These are phyloP conservation scores for Chouioia cunea DNA, from an alignment of 2,888 invertebrate genomes.

Conservation along the genomic window DNA sequence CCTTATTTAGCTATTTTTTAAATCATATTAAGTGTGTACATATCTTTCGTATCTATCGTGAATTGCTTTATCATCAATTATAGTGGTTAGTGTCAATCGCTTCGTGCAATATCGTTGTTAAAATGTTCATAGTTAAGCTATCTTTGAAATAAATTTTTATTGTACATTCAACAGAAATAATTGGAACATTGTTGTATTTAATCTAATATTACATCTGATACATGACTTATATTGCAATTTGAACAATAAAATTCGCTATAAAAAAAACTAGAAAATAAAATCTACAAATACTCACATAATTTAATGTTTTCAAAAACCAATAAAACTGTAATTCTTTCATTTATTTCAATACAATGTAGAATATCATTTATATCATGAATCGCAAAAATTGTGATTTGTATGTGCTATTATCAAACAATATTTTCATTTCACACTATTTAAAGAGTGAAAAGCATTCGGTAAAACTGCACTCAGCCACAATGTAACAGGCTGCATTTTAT, in stretches of 20 bases:
- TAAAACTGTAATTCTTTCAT: conserved; percentile 8
- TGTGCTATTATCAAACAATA: conserved; percentile 46
- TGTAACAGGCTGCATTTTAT: conserved; percentile 52
- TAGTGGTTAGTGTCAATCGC: conserved; percentile 27
- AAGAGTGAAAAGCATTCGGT: conserved; percentile 49
- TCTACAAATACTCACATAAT: not conserved
- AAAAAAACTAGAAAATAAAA: too few species aligned
- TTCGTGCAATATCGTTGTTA: conserved; percentile 27
- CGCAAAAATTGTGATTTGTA: conserved; percentile 50
- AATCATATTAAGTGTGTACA: conserved; percentile 34
- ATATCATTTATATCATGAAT: conserved; percentile 42
- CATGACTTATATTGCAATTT: too few species aligned
- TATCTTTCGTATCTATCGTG: conserved; percentile 18
- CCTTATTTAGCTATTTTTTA: conserved; percentile 32
- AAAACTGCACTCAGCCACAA: conserved; percentile 54
- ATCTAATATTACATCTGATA: too few species aligned
- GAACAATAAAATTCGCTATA: too few species aligned
- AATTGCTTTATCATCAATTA: conserved; percentile 29
- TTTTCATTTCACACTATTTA: conserved; percentile 9
- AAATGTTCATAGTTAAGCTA: conserved; percentile 34
- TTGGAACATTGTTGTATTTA: too few species aligned
- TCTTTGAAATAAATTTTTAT: not conserved
- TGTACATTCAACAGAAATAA: too few species aligned
- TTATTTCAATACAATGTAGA: conserved; percentile 7
- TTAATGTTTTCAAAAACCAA: conserved; percentile 8